Evolutionary conservation across 2,797 vertebrate species (phyloP).

Genomic region (Melanotaenia nigrans): DNA sequence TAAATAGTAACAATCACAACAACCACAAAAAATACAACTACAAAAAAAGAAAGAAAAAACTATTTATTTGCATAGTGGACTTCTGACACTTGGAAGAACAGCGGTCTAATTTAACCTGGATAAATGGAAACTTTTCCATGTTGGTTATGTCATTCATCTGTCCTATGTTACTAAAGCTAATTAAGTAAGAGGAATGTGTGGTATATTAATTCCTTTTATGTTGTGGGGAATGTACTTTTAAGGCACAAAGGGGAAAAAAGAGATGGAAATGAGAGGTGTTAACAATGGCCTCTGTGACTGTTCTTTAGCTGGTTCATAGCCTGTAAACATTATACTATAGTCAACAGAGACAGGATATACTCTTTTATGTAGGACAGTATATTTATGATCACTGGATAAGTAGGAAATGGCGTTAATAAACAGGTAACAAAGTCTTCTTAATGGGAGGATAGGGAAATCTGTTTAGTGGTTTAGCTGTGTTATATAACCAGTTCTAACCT

Average conservation of each 20-base stretch:
- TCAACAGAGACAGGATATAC: constrained; percentile 17
- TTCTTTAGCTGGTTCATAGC: constrained; percentile 25
- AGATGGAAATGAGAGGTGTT: neutral
- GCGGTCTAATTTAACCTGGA: constrained; percentile 34
- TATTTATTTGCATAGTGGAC: constrained; percentile 68
- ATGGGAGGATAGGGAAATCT: neutral
- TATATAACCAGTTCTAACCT: too few species aligned
- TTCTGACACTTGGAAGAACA: constrained; percentile 39
- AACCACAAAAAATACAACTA: constrained; percentile 65
- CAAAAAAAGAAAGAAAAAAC: constrained; percentile 12
- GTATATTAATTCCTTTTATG: constrained; percentile 6
- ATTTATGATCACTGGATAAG: neutral
- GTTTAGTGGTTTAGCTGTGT: neutral
- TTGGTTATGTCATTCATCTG: neutral
- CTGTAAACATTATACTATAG: constrained; percentile 36
- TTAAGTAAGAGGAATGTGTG: constrained; percentile 6
- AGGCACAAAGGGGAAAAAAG: constrained; percentile 41
- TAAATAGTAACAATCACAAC: constrained; percentile 61
- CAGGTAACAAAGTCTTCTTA: constrained; percentile 7
- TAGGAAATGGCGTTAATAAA: constrained; percentile 13
- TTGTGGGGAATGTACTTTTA: constrained; percentile 28
- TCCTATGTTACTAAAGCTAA: constrained; percentile 10
- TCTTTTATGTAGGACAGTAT: constrained; percentile 42
- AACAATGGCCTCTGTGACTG: neutral
- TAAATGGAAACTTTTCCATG: constrained; percentile 8